These are phyloP conservation scores for Sitta carolinensis DNA, from an alignment of 2,797 vertebrate species.

Conservation along the genomic window DNA sequence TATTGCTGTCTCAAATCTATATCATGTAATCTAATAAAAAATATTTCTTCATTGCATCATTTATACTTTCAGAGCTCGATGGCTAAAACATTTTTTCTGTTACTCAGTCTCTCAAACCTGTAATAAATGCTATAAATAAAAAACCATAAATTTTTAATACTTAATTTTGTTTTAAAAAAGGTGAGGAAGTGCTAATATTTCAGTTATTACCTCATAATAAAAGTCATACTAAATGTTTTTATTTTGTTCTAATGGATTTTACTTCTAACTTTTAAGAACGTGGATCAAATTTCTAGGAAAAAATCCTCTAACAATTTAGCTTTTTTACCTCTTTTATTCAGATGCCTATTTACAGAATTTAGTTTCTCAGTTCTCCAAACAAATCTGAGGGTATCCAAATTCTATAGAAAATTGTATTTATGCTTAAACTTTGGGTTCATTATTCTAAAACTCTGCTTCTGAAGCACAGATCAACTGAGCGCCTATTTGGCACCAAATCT, in stretches of 20 bases:
- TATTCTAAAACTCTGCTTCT: not conserved
- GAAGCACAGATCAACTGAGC: not conserved
- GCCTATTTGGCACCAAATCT: not conserved
- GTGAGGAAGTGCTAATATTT: not conserved
- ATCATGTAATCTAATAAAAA: not conserved
- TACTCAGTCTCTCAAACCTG: not conserved
- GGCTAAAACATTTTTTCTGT: not conserved
- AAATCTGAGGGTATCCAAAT: not conserved
- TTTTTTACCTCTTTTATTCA: not conserved
- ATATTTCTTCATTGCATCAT: not conserved
- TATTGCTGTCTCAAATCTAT: not conserved
- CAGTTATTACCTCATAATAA: not conserved
- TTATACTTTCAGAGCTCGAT: not conserved
- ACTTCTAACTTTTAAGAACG: not conserved
- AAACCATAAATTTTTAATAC: rapidly evolving
- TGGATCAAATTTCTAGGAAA: not conserved
- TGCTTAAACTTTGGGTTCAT: not conserved
- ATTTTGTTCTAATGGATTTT: not conserved
- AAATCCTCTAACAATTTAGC: not conserved
- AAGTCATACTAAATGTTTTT: not conserved
- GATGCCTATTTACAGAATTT: not conserved
- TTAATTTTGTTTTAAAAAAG: not conserved
- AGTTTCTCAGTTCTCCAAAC: not conserved
- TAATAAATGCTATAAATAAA: not conserved
- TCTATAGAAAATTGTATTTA: not conserved